phyloP scores from a whole-genome alignment of 2,113 vertebrate species.

The Microcebus tavaratra region DNA sequence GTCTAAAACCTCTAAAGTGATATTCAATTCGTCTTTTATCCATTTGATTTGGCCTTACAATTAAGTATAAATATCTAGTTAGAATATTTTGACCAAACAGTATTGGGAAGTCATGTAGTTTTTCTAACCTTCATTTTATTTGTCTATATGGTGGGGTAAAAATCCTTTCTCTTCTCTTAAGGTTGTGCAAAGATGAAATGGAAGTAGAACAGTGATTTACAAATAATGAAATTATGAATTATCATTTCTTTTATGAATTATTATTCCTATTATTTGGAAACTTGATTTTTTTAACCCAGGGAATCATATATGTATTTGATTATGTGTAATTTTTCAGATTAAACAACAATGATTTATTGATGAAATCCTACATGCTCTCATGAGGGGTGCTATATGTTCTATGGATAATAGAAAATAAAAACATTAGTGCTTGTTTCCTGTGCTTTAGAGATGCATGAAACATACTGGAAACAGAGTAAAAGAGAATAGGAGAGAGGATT shows the following conservation, averaged over 20 bases:
- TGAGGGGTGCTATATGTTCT: not conserved
- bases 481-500: not conserved
- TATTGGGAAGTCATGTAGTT: not conserved
- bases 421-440: not conserved
- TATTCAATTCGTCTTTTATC: not conserved
- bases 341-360: not conserved
- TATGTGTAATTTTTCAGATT: not conserved
- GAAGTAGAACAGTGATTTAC: not conserved
- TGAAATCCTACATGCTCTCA: not conserved
- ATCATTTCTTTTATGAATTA: not conserved
- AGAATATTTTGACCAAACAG: not conserved
- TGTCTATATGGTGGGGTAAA: not conserved
- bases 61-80: not conserved
- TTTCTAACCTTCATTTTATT: not conserved
- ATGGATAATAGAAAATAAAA: not conserved
- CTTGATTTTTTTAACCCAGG: not conserved
- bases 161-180: not conserved
- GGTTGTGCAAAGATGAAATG: conserved; percentile 10
- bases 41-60: not conserved
- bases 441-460: not conserved
- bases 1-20: not conserved
- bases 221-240: conserved; percentile 1
- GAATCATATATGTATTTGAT: not conserved
- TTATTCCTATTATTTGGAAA: not conserved
- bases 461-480: not conserved